Percentiles rank a stretch among this genome's conserved stretches.
phyloP scores from a whole-genome alignment of 2,113 vertebrate genomes.

The Herpailurus yagouaroundi region DNA sequence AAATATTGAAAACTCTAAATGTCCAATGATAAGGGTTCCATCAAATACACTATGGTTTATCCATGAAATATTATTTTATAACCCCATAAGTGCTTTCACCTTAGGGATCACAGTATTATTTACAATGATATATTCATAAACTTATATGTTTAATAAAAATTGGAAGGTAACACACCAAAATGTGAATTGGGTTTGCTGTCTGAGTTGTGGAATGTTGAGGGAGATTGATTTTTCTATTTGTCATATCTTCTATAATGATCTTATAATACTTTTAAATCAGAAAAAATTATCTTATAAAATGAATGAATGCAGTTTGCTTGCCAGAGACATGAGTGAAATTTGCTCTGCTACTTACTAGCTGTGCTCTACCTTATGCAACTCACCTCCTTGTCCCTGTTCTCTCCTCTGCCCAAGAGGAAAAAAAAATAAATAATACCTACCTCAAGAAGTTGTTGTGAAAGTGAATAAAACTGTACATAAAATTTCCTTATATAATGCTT shows the following conservation, averaged over 20 bases:
- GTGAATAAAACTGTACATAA: neutral
- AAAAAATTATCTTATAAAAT: slow-evolving; percentile 15
- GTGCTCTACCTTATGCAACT: neutral
- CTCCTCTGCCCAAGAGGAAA: neutral
- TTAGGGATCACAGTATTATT: neutral
- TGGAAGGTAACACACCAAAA: neutral
- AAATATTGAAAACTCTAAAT: neutral
- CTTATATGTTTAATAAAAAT: neutral
- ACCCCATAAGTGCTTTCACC: neutral
- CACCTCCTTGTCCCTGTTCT: neutral
- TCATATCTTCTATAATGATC: neutral
- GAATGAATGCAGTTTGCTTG: neutral
- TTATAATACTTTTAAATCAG: neutral
- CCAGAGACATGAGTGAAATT: neutral
- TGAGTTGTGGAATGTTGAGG: neutral
- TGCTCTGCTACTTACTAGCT: neutral
- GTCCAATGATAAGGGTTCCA: neutral
- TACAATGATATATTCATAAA: neutral
- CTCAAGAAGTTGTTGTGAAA: neutral
- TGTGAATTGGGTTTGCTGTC: neutral
- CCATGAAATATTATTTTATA: neutral
- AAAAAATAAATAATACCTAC: neutral
- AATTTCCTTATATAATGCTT: neutral
- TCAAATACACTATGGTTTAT: neutral
- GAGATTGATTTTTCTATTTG: neutral